These are phyloP conservation scores for Drosophila pseudotalamancana DNA, from an alignment of 2,888 invertebrate species.

Conservation along the genomic window DNA sequence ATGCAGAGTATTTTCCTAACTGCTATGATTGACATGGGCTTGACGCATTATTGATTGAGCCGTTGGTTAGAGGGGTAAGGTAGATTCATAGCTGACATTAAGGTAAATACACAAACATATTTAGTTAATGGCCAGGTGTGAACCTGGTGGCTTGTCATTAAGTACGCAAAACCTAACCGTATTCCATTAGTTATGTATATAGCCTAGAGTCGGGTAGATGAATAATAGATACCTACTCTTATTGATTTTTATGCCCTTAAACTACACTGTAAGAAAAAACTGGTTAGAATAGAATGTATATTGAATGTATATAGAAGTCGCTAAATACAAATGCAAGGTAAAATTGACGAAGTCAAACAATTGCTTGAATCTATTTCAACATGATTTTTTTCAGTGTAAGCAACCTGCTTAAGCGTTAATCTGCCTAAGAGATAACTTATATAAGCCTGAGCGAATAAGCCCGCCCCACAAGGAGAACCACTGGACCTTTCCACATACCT, in stretches of 20 bases:
- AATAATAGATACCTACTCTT: constrained; percentile 17
- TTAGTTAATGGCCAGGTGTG: constrained; percentile 41
- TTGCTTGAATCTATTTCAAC: too few species aligned
- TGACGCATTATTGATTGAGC: constrained; percentile 49
- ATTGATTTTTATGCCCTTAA: constrained; percentile 38
- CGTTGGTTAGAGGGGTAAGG: neutral
- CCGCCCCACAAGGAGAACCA: constrained; percentile 20
- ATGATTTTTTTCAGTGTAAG: constrained; percentile 4
- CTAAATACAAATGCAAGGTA: too few species aligned
- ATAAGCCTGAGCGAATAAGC: constrained; percentile 11
- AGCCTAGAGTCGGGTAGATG: constrained; percentile 7
- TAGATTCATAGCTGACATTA: constrained; percentile 4
- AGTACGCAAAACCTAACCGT: constrained; percentile 15
- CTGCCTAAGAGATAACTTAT: constrained; percentile 23
- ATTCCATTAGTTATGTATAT: constrained; percentile 26
- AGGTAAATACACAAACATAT: constrained; percentile 13
- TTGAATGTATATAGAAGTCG: neutral
- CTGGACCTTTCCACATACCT: constrained; percentile 40
- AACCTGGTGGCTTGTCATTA: constrained; percentile 31
- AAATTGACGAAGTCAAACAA: too few species aligned
- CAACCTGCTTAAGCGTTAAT: constrained; percentile 36
- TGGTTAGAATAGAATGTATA: neutral
- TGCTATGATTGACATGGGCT: constrained; percentile 46
- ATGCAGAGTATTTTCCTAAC: constrained; percentile 12
- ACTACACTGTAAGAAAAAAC: constrained; percentile 16